phyloP scores from a whole-genome alignment of 2,888 invertebrate genomes.

The Hedya salicella region DNA sequence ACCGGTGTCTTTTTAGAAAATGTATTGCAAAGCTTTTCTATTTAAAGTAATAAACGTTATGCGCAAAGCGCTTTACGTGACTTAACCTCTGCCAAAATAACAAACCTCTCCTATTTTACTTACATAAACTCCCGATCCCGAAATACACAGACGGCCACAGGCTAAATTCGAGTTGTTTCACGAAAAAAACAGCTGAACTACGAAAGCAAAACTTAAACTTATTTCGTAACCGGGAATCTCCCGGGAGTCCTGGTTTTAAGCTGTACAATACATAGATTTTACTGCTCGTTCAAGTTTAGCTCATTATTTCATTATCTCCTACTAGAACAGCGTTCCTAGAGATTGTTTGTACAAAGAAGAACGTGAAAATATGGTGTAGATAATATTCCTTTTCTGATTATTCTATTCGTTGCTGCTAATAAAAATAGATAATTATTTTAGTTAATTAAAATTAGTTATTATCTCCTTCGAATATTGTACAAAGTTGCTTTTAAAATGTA shows the following conservation, averaged over 20 bases:
- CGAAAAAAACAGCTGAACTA: slow-evolving; percentile 66
- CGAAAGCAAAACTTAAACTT: slow-evolving; percentile 72
- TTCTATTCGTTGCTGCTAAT: neutral
- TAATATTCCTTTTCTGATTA: neutral
- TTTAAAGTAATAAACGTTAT: slow-evolving; percentile 39
- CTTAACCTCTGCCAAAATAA: slow-evolving; percentile 37
- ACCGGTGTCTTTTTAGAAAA: slow-evolving; percentile 2
- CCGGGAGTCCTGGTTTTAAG: slow-evolving; percentile 77
- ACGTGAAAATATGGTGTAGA: neutral
- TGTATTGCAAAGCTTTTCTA: slow-evolving; percentile 3
- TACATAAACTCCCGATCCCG: slow-evolving; percentile 61
- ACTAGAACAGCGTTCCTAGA: slow-evolving; percentile 53
- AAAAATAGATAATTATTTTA: too few species aligned
- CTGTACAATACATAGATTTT: slow-evolving; percentile 81
- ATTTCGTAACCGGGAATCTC: slow-evolving; percentile 73
- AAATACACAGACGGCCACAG: slow-evolving; percentile 65
- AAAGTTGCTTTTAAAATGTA: too few species aligned
- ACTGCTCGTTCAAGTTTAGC: slow-evolving; percentile 80
- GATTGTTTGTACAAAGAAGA: slow-evolving; percentile 41
- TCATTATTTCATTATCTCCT: slow-evolving; percentile 80
- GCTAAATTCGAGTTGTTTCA: slow-evolving; percentile 65
- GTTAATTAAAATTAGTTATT: too few species aligned
- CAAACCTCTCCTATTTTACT: slow-evolving; percentile 42
- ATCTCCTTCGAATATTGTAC: too few species aligned
- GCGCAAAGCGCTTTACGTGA: slow-evolving; percentile 41